phyloP scores from a whole-genome alignment of 2,113 vertebrate species.

The Gallinago media region DNA sequence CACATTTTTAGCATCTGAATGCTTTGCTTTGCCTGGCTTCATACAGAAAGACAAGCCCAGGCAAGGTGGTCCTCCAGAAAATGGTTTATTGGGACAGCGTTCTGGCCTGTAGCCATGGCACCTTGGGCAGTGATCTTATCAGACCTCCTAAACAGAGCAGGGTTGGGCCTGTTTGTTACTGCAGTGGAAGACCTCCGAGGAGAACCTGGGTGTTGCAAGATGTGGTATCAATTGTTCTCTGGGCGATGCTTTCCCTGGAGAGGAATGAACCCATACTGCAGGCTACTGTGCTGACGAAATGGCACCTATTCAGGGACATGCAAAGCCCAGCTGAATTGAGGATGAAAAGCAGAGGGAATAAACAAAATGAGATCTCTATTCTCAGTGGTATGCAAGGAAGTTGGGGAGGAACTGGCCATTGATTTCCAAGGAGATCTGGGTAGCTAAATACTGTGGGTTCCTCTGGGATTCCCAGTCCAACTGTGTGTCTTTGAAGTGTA shows the following conservation, averaged over 20 bases:
- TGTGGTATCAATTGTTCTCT: not conserved
- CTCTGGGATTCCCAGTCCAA: not conserved
- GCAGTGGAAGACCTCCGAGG: conserved; percentile 55
- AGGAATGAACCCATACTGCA: not conserved
- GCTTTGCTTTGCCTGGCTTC: conserved; percentile 51
- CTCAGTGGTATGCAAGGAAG: not conserved
- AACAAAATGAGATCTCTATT: not conserved
- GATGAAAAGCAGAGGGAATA: not conserved
- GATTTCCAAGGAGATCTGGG: not conserved
- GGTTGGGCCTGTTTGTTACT: conserved; percentile 66
- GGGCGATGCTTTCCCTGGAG: not conserved
- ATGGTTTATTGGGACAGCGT: conserved; percentile 60
- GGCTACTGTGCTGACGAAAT: not conserved
- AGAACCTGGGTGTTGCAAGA: conserved; percentile 52
- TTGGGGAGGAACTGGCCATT: not conserved
- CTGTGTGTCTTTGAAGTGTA: not conserved
- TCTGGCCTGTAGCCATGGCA: conserved; percentile 62
- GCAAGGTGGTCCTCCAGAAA: conserved; percentile 65
- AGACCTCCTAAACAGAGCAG: conserved; percentile 63
- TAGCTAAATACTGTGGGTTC: not conserved
- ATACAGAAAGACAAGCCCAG: conserved; percentile 35
- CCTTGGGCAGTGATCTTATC: conserved; percentile 65
- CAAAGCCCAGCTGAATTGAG: not conserved
- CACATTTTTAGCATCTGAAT: conserved; percentile 59
- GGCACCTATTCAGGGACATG: not conserved